phyloP scores from a whole-genome alignment of 2,888 invertebrate genomes.

The Micropterix aruncella region DNA sequence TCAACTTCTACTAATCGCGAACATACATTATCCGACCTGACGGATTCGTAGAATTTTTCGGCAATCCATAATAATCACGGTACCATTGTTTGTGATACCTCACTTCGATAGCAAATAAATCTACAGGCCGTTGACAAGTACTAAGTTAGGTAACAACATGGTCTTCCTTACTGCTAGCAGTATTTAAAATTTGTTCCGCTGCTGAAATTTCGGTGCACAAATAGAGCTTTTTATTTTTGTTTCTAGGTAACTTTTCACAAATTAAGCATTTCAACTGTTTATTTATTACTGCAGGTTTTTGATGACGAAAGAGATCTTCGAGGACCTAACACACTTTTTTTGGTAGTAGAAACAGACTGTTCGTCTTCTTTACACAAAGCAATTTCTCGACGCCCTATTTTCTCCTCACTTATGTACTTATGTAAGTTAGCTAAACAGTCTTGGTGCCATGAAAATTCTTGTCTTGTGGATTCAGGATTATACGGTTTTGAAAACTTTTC shows the following conservation, averaged over 20 bases:
- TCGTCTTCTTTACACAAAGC: slow-evolving; percentile 9
- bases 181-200: slow-evolving; percentile 12
- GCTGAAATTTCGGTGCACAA: slow-evolving; percentile 14
- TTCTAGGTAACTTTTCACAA: slow-evolving; percentile 11
- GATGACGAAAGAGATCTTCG: slow-evolving; percentile 9
- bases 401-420: slow-evolving; percentile 7
- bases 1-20: too few species aligned
- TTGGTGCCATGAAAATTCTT: slow-evolving; percentile 10
- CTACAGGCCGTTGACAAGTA: slow-evolving; percentile 14
- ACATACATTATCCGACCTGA: slow-evolving; percentile 11
- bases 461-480: slow-evolving; percentile 9
- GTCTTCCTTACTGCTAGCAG: too few species aligned
- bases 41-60: slow-evolving; percentile 9
- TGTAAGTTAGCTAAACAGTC: slow-evolving; percentile 9
- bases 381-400: slow-evolving; percentile 8
- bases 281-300: slow-evolving; percentile 6
- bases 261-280: slow-evolving; percentile 11
- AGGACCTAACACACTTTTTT: slow-evolving; percentile 5
- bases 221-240: slow-evolving; percentile 11
- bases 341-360: slow-evolving; percentile 4
- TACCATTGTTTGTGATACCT: slow-evolving; percentile 15
- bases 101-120: slow-evolving; percentile 15
- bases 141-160: slow-evolving; percentile 13
- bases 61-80: slow-evolving; percentile 13
- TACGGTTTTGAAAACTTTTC: slow-evolving; percentile 10